phyloP scores from a whole-genome alignment of 2,888 invertebrate species.

The Dolomedes plantarius region DNA sequence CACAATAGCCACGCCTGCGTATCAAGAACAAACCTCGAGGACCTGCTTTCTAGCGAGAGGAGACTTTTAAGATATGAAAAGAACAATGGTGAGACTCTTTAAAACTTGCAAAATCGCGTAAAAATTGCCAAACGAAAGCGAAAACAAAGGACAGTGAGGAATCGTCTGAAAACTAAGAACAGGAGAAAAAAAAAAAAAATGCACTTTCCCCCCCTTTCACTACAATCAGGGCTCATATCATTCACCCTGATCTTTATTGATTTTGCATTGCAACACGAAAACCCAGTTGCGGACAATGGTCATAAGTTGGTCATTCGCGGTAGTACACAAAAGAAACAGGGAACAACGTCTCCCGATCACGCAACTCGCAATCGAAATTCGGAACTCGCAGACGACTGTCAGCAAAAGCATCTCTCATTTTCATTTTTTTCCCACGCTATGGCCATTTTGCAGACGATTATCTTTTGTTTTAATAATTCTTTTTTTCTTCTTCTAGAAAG shows the following conservation, averaged over 20 bases:
- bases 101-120: no score
- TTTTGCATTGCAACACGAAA: constrained; percentile 37
- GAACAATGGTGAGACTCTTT: no score
- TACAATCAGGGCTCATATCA: constrained; percentile 23
- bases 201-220: neutral
- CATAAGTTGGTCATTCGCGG: constrained; percentile 49
- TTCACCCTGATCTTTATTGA: constrained; percentile 50
- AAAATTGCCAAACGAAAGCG: neutral
- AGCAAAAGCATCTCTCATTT: no score
- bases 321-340: constrained; percentile 31
- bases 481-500: no score
- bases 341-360: neutral
- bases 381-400: neutral
- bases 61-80: no score
- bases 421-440: constrained; percentile 1
- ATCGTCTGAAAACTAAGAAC: no score
- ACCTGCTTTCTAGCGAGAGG: no score
- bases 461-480: no score
- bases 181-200: neutral
- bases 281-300: constrained; percentile 56
- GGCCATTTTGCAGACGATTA: no score
- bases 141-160: neutral
- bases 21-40: no score
- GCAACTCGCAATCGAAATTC: no score
- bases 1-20: no score